A percentile compares a stretch with the other conserved stretches of the same genome.
phyloP scores from a whole-genome alignment of 2,888 invertebrate genomes.

The Leptopilina drosophilae region DNA sequence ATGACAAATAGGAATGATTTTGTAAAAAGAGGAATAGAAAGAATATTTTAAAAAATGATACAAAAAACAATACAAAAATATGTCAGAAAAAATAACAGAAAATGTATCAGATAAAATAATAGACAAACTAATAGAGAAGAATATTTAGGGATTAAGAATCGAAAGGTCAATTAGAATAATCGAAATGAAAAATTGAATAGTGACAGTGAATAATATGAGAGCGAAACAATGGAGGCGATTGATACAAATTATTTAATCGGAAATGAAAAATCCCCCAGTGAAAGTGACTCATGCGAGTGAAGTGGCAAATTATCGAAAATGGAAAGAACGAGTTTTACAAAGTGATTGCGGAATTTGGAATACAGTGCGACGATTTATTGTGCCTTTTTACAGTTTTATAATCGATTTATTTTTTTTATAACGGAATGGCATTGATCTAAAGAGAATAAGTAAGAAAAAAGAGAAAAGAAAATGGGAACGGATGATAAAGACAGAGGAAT shows the following conservation, averaged over 20 bases:
- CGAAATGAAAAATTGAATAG: background rate
- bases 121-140: too few relatives aligned
- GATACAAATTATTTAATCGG: background rate
- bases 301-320: constrained; percentile 29
- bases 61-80: too few relatives aligned
- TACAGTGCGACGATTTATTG: constrained; percentile 10
- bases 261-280: constrained; percentile 9
- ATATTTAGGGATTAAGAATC: background rate
- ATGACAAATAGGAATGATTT: too few relatives aligned
- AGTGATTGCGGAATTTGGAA: constrained; percentile 4
- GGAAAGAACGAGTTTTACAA: constrained; percentile 16
- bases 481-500: constrained; percentile 75
- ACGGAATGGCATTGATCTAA: constrained; percentile 16
- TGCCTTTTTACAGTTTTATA: background rate
- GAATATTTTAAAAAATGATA: too few relatives aligned
- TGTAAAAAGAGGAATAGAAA: too few relatives aligned
- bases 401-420: background rate
- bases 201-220: background rate
- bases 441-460: background rate
- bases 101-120: too few relatives aligned
- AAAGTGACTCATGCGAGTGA: constrained; percentile 13
- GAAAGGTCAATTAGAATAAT: background rate
- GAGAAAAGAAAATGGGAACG: constrained; percentile 49
- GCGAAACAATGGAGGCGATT: too few relatives aligned
- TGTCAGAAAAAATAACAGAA: too few relatives aligned